These are phyloP conservation scores for Cacatua alba DNA, from an alignment of 2,113 vertebrate genomes.

Conservation along the genomic window DNA sequence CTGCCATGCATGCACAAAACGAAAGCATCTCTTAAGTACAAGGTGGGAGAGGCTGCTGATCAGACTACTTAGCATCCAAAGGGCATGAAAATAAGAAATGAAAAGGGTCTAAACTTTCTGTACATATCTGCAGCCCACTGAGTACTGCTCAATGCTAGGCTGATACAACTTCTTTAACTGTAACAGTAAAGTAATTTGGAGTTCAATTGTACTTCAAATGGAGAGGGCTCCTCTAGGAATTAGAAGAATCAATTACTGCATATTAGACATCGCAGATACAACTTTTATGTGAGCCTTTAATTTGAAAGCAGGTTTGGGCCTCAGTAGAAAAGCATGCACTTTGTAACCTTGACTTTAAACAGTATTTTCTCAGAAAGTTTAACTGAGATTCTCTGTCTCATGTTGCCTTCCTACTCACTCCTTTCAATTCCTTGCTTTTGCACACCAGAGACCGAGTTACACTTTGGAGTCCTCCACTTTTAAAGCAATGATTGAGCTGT, in stretches of 20 bases:
- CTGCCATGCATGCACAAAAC: background rate
- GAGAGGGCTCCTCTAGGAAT: slow-evolving; percentile 39
- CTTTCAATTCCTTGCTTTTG: background rate
- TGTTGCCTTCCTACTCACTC: background rate
- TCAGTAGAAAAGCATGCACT: slow-evolving; percentile 10
- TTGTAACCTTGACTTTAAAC: background rate
- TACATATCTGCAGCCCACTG: background rate
- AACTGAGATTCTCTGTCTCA: background rate
- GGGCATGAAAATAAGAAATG: background rate
- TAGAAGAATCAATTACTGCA: slow-evolving; percentile 44
- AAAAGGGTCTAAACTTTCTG: background rate
- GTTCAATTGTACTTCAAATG: slow-evolving; percentile 47
- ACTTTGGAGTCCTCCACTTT: background rate
- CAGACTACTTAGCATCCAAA: background rate
- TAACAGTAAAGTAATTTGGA: slow-evolving; percentile 45
- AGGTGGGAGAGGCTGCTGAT: background rate
- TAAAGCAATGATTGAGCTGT: background rate
- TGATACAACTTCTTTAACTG: slow-evolving; percentile 29
- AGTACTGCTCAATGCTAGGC: background rate
- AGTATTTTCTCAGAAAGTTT: background rate
- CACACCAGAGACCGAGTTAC: background rate
- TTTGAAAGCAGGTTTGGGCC: slow-evolving; percentile 36
- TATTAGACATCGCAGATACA: slow-evolving; percentile 19
- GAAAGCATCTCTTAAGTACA: background rate
- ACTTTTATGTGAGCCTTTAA: slow-evolving; percentile 58